Base-by-base conservation (phyloP, 2,888 invertebrate genomes). In the Nysson spinosus region DNA sequence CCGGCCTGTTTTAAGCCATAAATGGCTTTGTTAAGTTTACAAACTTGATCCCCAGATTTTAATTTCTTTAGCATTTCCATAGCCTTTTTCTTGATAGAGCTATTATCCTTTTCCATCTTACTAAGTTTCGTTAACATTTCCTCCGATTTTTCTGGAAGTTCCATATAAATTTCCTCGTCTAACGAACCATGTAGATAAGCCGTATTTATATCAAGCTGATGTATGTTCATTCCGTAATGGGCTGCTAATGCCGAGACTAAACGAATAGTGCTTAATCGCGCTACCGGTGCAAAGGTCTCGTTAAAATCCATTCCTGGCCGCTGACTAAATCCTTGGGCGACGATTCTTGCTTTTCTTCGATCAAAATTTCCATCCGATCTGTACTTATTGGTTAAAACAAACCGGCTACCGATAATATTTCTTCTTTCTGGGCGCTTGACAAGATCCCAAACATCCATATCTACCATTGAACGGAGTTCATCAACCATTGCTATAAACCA, bases 211-310 rank as follows among this genome's bases (percentile, higher is more conserved):
- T 47, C 46, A 16, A 52, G 32, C 14, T 52, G 42, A n/a, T 14
- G 1, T 3, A 52, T 9, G 14, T 30, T n/a, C 9, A 40, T 3
- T 1, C 24, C 24, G 3, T n/a, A 22, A 4, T 19, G 6, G 3
- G 42, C 42, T 1, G 34, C 19, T 1, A 22, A 9, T 6, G 24
- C 22, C 4, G 42, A 17, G 6, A 52, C 3, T 3, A 16, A 16
- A 16, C 42, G 9, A n/a, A 52, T 3, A 0, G 52, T 17, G 9
- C 22, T 24, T 14, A 22, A 51, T 22, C 28, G 6, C 3, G 42
- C 42, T 1, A 51, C 42, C 4, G 51, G 51, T n/a, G 22, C 4
- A 7, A 34, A 52, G 1, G 52, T 52, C 19, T 54, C 52, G 3
- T 7, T 24, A 11, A 26, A 54, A 12, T 54, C 44, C 1, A 54